Percentiles rank a stretch among this genome's conserved stretches.
phyloP scores from a whole-genome alignment of 2,888 invertebrate genomes.

The Notodonta dromedarius region DNA sequence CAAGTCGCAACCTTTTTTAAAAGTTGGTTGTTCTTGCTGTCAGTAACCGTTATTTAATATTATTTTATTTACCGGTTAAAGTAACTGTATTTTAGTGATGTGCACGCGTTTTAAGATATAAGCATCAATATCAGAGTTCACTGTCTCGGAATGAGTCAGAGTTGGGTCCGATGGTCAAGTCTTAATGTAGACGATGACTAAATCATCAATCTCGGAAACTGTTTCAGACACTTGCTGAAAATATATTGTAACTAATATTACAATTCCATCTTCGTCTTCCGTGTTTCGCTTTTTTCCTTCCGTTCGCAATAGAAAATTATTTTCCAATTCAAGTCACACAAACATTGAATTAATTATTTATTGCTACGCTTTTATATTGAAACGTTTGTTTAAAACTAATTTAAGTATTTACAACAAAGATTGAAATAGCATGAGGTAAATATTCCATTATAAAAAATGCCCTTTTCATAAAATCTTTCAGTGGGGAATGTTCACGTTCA shows the following conservation, averaged over 20 bases:
- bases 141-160: slow-evolving; percentile 30
- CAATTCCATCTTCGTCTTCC: slow-evolving; percentile 6
- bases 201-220: slow-evolving; percentile 51
- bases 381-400: too few relatives aligned
- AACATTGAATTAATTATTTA: background rate
- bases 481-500: too few relatives aligned
- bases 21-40: too few relatives aligned
- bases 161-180: slow-evolving; percentile 44
- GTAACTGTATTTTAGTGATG: background rate
- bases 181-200: slow-evolving; percentile 55
- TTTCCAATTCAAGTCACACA: slow-evolving; percentile 17
- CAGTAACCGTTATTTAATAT: too few relatives aligned
- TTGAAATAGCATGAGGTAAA: too few relatives aligned
- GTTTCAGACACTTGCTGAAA: slow-evolving; percentile 49
- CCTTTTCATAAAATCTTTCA: too few relatives aligned
- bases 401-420: too few relatives aligned
- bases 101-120: slow-evolving; percentile 19
- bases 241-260: slow-evolving; percentile 29
- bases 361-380: background rate
- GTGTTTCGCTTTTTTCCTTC: slow-evolving; percentile 22
- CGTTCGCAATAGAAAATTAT: slow-evolving; percentile 1
- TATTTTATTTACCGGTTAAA: too few relatives aligned
- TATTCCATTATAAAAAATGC: too few relatives aligned
- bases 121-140: slow-evolving; percentile 37
- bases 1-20: too few relatives aligned